Evolutionary conservation across 2,797 vertebrate genomes (phyloP).

Genomic region (Mallotus villosus): DNA sequence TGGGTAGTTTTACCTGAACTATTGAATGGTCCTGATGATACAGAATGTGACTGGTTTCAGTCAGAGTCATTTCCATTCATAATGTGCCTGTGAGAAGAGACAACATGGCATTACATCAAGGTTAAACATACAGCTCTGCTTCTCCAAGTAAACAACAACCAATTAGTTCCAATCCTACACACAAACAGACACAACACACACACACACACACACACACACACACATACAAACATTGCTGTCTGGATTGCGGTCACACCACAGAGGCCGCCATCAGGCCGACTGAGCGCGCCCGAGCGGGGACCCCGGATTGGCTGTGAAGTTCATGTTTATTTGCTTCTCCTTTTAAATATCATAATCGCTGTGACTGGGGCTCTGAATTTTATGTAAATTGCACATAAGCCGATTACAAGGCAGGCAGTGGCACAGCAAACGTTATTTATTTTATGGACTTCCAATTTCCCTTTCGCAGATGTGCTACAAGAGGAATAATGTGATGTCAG

Average conservation of each 20-base stretch:
- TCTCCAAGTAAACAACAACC: not conserved
- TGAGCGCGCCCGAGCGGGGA: slow-evolving; percentile 38
- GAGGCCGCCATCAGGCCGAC: slow-evolving; percentile 12
- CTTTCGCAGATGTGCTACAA: slow-evolving; percentile 70
- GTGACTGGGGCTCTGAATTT: slow-evolving; percentile 72
- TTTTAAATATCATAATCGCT: slow-evolving; percentile 75
- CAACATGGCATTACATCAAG: not conserved
- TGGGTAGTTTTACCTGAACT: too few species aligned
- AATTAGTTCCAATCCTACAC: not conserved
- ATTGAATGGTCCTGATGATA: too few species aligned
- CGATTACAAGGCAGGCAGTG: slow-evolving; percentile 77
- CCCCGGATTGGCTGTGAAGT: slow-evolving; percentile 53
- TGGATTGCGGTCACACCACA: not conserved
- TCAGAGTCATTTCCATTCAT: not conserved
- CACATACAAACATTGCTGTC: not conserved
- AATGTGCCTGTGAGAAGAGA: not conserved
- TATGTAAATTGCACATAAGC: slow-evolving; percentile 81
- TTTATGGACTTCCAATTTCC: slow-evolving; percentile 80
- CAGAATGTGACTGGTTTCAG: too few species aligned
- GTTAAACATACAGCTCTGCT: not conserved
- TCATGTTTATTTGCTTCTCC: slow-evolving; percentile 70
- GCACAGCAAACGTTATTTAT: slow-evolving; percentile 76
- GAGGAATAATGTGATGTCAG: slow-evolving; percentile 69
- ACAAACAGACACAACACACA: not conserved
- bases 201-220: not conserved